Base-by-base conservation (phyloP, 1,140 invertebrate species). In the Brevipalpus yothersi region DNA sequence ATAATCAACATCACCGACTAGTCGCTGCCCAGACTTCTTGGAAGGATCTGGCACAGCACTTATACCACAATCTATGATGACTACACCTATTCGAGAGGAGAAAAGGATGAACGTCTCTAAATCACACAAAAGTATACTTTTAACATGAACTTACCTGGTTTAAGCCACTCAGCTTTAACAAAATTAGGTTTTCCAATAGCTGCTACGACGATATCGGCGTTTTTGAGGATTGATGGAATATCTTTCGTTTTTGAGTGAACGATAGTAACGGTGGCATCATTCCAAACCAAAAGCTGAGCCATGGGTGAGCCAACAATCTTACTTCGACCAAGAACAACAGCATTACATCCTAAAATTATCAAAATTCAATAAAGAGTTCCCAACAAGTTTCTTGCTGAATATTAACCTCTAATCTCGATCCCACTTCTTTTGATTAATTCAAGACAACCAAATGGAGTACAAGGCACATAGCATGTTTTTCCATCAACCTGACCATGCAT, bases 31-130 rank as follows among this genome's bases (percentile, higher is more conserved):
- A 59, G 75, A 78, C 68, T 83, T 82, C 71, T 87, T 92, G 0
- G 81, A 80, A 0, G 79, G 53, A 78, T 96, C 91, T 74, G 84
- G 78, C 64, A 94, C 82, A 5, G 83, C 78, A 72, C 94, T 97
- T 58, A 98, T 99, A 47, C 95, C 95, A 75, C 94, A 99, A 71
- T 99, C 95, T 65, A 99, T 96, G n/a, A 99, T 93, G 40, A 98
- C 82, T 53, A 93, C 92, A 19, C 93, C 92, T 55, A 11, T 21
- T 47, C n/a, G 4, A 23, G 10, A 15, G 11, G 51, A 19, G 0
- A 58, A 23, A 53, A 56, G 13, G 11, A 61, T 41, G 17, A 55
- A 40, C 4, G 21, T 9, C 3, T 10, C 0, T 0, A n/a, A 51
- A 17, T 51, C n/a, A 40, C 39, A 13, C 12, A 55, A 8, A 31